Percentiles rank a stretch among this genome's conserved stretches.
These are phyloP conservation scores for Nephrotoma appendiculata DNA, from an alignment of 2,888 invertebrate genomes.

Conservation along the genomic window DNA sequence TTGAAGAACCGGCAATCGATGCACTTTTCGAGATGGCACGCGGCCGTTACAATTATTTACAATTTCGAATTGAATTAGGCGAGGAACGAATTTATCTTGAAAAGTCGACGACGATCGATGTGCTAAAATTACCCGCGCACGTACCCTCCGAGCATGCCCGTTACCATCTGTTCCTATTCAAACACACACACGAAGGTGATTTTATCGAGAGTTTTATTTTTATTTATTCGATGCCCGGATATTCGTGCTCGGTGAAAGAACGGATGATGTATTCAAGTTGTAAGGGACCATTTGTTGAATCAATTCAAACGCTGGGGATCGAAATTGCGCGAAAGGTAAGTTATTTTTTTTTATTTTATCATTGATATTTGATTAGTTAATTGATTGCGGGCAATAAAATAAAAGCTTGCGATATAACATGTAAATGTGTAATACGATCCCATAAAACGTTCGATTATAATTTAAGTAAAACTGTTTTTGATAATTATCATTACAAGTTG, in stretches of 20 bases:
- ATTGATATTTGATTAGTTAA: background rate
- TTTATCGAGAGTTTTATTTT: constrained; percentile 79
- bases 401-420: background rate
- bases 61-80: constrained; percentile 69
- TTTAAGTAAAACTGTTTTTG: background rate
- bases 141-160: constrained; percentile 65
- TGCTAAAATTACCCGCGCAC: constrained; percentile 55
- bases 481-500: too few species aligned
- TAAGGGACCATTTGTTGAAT: constrained; percentile 79
- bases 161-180: constrained; percentile 83
- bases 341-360: background rate
- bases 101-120: constrained; percentile 49
- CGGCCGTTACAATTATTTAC: constrained; percentile 75
- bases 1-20: constrained; percentile 63
- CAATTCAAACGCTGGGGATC: constrained; percentile 63
- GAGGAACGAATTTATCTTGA: constrained; percentile 80
- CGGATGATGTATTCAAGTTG: constrained; percentile 98
- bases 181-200: constrained; percentile 88
- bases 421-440: background rate
- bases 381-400: background rate
- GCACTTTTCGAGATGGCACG: constrained; percentile 59
- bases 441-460: background rate
- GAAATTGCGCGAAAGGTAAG: constrained; percentile 73
- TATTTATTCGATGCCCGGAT: constrained; percentile 98
- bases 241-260: constrained; percentile 89